Evolutionary conservation across 2,797 vertebrate species (phyloP).

Genomic region (Tenualosa ilisha): DNA sequence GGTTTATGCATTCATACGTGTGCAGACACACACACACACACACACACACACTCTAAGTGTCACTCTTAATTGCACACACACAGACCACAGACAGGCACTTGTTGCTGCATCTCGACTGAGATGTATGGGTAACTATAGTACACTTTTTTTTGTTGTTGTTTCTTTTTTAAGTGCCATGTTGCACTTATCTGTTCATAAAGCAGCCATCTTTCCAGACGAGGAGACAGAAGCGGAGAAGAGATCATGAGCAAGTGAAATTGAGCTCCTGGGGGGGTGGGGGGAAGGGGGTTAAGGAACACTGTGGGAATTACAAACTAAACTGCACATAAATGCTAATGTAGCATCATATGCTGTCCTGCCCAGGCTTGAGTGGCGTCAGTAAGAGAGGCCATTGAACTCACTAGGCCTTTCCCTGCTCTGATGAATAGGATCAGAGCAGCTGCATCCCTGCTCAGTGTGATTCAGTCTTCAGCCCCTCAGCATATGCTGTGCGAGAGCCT

Average conservation of each 20-base stretch:
- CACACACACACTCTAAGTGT: conserved; percentile 50
- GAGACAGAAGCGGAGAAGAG: neutral
- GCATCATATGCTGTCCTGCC: neutral
- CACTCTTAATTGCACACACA: conserved; percentile 47
- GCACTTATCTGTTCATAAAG: neutral
- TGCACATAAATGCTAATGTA: neutral
- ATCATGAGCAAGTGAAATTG: neutral
- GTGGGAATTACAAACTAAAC: neutral
- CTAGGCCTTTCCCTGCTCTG: neutral
- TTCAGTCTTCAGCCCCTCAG: neutral
- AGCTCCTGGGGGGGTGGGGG: neutral
- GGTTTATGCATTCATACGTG: conserved; percentile 34
- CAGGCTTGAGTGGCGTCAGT: neutral
- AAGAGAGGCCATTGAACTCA: neutral
- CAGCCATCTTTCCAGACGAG: neutral
- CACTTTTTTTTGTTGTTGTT: neutral
- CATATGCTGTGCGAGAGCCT: neutral
- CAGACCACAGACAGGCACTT: conserved; percentile 48
- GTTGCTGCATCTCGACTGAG: conserved; percentile 39
- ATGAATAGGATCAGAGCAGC: neutral
- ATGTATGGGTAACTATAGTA: neutral
- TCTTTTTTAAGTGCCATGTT: neutral
- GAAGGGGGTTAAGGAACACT: neutral
- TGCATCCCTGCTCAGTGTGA: neutral
- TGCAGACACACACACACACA: conserved; percentile 44